phyloP scores from a whole-genome alignment of 2,113 vertebrate species.

The Semicossyphus pulcher region DNA sequence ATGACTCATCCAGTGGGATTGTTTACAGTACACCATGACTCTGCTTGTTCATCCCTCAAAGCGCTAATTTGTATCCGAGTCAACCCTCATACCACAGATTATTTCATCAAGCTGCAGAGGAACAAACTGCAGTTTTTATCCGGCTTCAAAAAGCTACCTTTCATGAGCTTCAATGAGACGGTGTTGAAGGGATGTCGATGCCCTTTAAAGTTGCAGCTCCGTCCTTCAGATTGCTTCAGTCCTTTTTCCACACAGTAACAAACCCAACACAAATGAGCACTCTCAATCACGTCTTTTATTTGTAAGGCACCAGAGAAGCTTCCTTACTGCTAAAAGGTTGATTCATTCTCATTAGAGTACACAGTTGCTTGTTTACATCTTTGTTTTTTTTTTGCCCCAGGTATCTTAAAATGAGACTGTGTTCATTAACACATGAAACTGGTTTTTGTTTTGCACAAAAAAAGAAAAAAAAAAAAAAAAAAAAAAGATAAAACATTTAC shows the following conservation, averaged over 20 bases:
- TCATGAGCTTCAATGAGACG: neutral
- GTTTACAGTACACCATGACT: neutral
- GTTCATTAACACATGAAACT: conserved; percentile 78
- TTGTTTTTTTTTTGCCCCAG: conserved; percentile 48
- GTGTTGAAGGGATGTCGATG: neutral
- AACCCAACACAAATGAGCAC: conserved; percentile 34
- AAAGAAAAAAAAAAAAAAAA: too few species aligned
- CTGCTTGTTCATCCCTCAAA: conserved; percentile 2
- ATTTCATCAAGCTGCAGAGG: neutral
- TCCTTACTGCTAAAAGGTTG: conserved; percentile 86
- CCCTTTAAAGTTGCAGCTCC: neutral
- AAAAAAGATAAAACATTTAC: conserved; percentile 77
- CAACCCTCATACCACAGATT: neutral
- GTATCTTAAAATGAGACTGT: conserved; percentile 75
- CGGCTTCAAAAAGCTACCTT: neutral
- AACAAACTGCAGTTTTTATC: neutral
- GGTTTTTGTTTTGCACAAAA: conserved; percentile 74
- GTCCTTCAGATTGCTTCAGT: neutral
- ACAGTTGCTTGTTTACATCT: conserved; percentile 76
- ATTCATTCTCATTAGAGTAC: conserved; percentile 81
- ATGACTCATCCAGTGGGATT: conserved; percentile 6
- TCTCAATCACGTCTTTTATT: conserved; percentile 86
- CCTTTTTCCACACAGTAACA: neutral
- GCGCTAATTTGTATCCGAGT: neutral
- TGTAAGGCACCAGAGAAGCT: conserved; percentile 89